Conservation (phyloP, 92 coral and sea anemone genomes). For the Scolanthus callimorphus region DNA sequence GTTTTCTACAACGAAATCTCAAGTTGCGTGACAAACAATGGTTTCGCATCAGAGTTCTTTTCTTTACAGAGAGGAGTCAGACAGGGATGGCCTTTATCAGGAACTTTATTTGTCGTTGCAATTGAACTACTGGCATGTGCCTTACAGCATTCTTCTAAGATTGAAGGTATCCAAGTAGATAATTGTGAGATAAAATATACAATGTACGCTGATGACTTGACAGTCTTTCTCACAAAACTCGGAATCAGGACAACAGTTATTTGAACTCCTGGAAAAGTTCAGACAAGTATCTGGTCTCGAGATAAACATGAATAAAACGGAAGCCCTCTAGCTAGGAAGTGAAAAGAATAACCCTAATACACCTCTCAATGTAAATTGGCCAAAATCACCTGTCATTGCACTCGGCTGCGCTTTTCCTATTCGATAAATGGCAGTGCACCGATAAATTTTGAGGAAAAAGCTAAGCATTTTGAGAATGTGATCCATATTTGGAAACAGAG, state of each 20-base stretch:
- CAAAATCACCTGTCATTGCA: background rate
- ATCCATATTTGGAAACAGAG: no score
- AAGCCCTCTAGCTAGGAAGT: background rate
- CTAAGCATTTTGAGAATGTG: no score
- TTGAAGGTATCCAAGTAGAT: background rate
- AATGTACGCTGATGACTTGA: background rate
- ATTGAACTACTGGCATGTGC: background rate
- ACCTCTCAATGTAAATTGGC: no score
- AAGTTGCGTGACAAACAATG: conserved; percentile 18
- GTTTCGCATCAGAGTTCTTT: conserved; percentile 16
- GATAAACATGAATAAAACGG: background rate
- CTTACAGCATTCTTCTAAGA: background rate
- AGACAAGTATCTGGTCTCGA: background rate
- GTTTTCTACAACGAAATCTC: conserved; percentile 1
- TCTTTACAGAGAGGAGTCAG: conserved; percentile 1
- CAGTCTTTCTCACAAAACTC: background rate
- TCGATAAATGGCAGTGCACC: no score
- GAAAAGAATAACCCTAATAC: background rate
- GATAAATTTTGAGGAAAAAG: no score
- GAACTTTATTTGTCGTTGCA: background rate
- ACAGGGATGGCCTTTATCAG: conserved; percentile 4
- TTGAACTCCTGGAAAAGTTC: background rate
- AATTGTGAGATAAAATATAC: background rate
- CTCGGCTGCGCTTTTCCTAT: background rate
- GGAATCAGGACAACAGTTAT: background rate